Evolutionary conservation across 2,888 invertebrate genomes (phyloP), one percentile per base, ranked within the genome.

Genomic region (Troides helena): DNA sequence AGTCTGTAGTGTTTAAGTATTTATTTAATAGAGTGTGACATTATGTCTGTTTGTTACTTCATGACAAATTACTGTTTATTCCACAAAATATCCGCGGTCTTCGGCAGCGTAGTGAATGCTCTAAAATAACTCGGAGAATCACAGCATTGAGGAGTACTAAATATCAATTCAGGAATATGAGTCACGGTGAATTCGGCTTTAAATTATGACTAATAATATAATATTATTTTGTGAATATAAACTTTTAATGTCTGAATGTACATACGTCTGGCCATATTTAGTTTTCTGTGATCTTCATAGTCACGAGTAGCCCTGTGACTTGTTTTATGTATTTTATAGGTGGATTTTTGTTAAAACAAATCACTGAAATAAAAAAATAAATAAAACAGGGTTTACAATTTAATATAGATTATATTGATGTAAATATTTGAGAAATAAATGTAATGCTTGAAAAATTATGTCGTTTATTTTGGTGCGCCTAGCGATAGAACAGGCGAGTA

Each of bases 401-500:
- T 72, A 64, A 67, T 69, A 1, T 67, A 70, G 61, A 67, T n/a
- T 60, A 67, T 64, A 67, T 67, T 25, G 67, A 61, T 85, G 81
- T 84, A 83, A 83, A 83, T 85, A 84, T 80, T 81, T 79, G 74
- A 23, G 75, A 77, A 88, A 85, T 87, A 87, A 86, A 88, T 85
- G 81, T 85, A 83, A 86, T 83, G 74, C 78, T 76, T 74, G 77
- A 77, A 77, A 74, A 62, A 68, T 14, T 30, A 30, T 62, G 58
- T 60, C 57, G 61, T 72, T 74, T 72, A 62, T 69, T 69, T 69
- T 67, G 56, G 23, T 39, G 57, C 39, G n/a, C 36, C 6, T 59
- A 46, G 21, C 46, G 46, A 46, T 68, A 60, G n/a, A n/a, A 39
- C 17, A 21, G 63, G 62, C 18, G 43, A 67, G 39, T 66, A 68